Base-by-base conservation (phyloP, 2,113 vertebrate species). In the Pachycephala philippinensis region DNA sequence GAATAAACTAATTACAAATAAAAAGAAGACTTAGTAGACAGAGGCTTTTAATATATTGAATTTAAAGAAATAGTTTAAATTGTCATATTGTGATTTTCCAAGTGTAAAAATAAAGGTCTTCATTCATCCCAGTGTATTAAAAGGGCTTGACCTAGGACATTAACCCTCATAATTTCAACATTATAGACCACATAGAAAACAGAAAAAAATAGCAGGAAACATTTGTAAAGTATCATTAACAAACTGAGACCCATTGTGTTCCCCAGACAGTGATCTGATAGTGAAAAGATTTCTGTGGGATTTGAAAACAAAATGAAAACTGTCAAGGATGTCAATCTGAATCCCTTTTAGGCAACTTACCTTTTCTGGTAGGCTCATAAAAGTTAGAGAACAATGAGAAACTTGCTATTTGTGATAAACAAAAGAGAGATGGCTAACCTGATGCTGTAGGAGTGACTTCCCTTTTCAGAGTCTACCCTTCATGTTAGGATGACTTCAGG, bases 201-300 rank as follows among this genome's bases (percentile, higher is more conserved):
- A 86, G 28, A 22, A 82, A 75, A 95, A 93, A 70, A 20, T 1
- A 49, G 4, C 74, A 93, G 81, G 84, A 76, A 95, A 72, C 47
- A 66, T 89, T 96, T 91, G 23, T 63, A 93, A 91, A 90, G 15
- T 19, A 88, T 90, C 33, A 61, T 71, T 56, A 91, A 90, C 42
- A 94, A 84, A 60, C 21, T 40, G 44, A 81, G 71, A 77, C 54
- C 21, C 37, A 81, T 74, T 79, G 4, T 84, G 28, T 47, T 95
- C 70, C 78, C 40, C 23, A 95, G 82, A 57, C 50, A 65, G 59
- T 35, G 82, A 49, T 49, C 40, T 79, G 65, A 78, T 54, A 61
- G 17, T 42, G 28, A 40, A 87, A 90, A 87, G 15, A 76, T 47
- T 61, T 50, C 33, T 77, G 50, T 50, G 66, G 45, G 59, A 94